Conservation (phyloP, 2,888 invertebrate species). For the Ormyrus pomaceus region DNA sequence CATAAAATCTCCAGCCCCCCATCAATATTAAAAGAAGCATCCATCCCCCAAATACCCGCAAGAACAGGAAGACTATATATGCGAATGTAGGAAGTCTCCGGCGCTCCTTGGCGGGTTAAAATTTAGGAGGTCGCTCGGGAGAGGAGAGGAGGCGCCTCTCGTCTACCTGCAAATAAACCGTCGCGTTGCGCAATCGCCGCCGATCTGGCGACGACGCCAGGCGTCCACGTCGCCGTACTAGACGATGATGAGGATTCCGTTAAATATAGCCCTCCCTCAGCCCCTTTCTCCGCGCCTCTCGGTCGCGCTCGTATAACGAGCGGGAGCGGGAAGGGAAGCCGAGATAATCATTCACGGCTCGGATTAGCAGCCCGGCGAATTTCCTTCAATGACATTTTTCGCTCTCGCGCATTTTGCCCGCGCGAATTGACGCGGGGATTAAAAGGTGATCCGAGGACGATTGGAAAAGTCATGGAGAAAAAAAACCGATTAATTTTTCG, state of each 20-base stretch:
- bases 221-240: slow-evolving; percentile 22
- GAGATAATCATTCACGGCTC: no score
- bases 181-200: slow-evolving; percentile 39
- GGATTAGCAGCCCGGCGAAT: no score
- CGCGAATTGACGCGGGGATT: no score
- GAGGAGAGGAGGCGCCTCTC: not conserved
- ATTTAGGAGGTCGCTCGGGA: slow-evolving; percentile 41
- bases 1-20: no score
- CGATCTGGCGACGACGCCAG: slow-evolving; percentile 28
- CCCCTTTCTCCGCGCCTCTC: not conserved
- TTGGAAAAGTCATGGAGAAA: no score
- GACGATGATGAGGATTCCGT: slow-evolving; percentile 35
- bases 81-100: not conserved
- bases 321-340: no score
- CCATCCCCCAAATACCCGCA: no score
- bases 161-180: slow-evolving; percentile 49
- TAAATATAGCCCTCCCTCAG: slow-evolving; percentile 46
- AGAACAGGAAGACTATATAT: no score
- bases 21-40: no score
- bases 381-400: not conserved
- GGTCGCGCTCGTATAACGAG: not conserved
- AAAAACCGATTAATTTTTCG: no score
- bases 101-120: slow-evolving; percentile 1
- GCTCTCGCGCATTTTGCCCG: not conserved
- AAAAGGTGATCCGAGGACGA: no score